Conservation (phyloP, 2,888 invertebrate genomes). For the Parelbella ahira region DNA sequence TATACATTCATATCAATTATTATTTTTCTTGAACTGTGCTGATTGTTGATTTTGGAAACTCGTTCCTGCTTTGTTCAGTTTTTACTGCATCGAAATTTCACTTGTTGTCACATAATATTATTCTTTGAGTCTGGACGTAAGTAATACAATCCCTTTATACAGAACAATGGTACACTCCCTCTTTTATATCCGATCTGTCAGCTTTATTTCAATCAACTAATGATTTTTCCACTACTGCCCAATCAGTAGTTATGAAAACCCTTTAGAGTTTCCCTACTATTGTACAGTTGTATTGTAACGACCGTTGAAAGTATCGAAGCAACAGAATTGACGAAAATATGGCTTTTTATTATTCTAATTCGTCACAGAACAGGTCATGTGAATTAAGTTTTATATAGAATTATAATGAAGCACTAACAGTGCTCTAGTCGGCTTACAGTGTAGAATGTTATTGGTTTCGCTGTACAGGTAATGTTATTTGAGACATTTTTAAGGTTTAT, state of each 20-base stretch:
- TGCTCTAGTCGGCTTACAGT: conserved; percentile 8
- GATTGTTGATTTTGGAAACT: background rate
- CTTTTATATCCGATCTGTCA: background rate
- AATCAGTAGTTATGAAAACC: too few species aligned
- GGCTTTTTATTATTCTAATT: too few species aligned
- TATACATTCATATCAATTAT: background rate
- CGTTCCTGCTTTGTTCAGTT: background rate
- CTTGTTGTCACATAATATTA: too few species aligned
- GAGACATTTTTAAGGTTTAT: conserved; percentile 2
- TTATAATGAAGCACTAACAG: conserved; percentile 11
- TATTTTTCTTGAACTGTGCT: background rate
- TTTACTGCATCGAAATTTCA: too few species aligned
- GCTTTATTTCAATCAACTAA: background rate
- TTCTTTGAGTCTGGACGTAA: too few species aligned
- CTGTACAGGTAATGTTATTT: conserved; percentile 9
- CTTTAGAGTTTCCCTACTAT: too few species aligned
- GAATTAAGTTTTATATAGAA: background rate
- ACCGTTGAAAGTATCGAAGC: too few species aligned
- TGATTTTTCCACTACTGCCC: background rate
- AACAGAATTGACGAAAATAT: too few species aligned
- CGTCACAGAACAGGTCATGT: background rate
- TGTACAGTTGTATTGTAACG: too few species aligned
- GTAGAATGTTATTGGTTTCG: conserved; percentile 1
- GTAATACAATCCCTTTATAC: background rate
- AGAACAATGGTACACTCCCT: background rate